Conservation (phyloP, 1,140 invertebrate genomes). For the Drosophila setifemur region DNA sequence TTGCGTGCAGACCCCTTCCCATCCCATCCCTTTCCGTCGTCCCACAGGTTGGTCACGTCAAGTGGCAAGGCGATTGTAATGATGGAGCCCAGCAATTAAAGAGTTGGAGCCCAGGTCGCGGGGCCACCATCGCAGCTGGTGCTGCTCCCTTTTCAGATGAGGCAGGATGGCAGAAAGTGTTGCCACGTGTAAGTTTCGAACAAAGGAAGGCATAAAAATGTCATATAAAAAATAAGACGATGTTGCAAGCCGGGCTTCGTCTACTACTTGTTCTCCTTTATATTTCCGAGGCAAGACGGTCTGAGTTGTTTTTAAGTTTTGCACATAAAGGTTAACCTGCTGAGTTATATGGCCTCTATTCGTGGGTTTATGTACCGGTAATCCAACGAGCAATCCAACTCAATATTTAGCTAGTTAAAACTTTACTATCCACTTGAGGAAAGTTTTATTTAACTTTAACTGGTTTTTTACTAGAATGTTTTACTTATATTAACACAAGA, state of each 20-base stretch:
- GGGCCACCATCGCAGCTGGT: slow-evolving; percentile 5
- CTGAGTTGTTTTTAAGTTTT: slow-evolving; percentile 52
- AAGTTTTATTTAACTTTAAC: slow-evolving; percentile 35
- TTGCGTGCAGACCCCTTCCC: slow-evolving; percentile 50
- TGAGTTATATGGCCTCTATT: slow-evolving; percentile 50
- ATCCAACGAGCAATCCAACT: slow-evolving; percentile 38
- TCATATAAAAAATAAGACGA: slow-evolving; percentile 58
- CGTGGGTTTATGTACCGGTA: slow-evolving; percentile 33
- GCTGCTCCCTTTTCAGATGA: slow-evolving; percentile 8
- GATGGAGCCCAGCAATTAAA: slow-evolving; percentile 76
- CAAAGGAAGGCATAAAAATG: slow-evolving; percentile 70
- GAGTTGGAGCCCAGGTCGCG: slow-evolving; percentile 45
- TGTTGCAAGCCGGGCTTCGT: slow-evolving; percentile 42
- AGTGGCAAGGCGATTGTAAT: slow-evolving; percentile 66
- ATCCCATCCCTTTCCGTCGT: background rate
- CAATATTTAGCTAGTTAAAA: slow-evolving; percentile 50
- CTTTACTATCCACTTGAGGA: slow-evolving; percentile 40
- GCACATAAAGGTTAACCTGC: slow-evolving; percentile 63
- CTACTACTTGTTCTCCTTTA: background rate
- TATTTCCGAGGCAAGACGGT: slow-evolving; percentile 7
- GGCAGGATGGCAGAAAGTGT: background rate
- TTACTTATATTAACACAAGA: background rate
- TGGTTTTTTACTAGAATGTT: slow-evolving; percentile 15
- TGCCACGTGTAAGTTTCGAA: slow-evolving; percentile 58
- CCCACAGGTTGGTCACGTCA: slow-evolving; percentile 40